Percentiles rank a stretch among this genome's conserved stretches.
phyloP scores from a whole-genome alignment of 2,797 vertebrate genomes.

The Hoplostethus mediterraneus region DNA sequence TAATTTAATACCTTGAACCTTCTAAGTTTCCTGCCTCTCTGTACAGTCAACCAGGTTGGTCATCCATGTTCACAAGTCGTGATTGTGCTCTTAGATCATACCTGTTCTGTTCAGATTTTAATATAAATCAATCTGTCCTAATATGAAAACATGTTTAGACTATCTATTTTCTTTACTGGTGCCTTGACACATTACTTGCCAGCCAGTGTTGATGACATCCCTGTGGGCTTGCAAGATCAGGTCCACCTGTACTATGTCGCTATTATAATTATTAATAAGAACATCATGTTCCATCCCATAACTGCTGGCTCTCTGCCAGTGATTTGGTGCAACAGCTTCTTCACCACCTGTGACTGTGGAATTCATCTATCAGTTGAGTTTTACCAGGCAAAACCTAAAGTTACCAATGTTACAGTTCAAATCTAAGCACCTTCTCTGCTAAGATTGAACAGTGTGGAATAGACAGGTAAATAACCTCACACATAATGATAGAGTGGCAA shows the following conservation, averaged over 20 bases:
- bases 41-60: background rate
- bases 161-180: conserved; percentile 43
- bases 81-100: conserved; percentile 25
- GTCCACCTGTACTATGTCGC: conserved; percentile 74
- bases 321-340: conserved; percentile 58
- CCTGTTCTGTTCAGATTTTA: background rate
- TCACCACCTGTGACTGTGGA: conserved; percentile 49
- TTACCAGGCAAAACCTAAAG: conserved; percentile 10
- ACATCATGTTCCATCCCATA: conserved; percentile 80
- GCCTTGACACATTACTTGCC: conserved; percentile 55
- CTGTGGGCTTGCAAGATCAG: conserved; percentile 64
- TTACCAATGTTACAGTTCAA: background rate
- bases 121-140: conserved; percentile 35
- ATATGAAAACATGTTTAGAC: background rate
- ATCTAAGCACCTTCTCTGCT: background rate
- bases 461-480: background rate
- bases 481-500: background rate
- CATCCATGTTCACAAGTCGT: background rate
- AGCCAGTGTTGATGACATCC: conserved; percentile 55
- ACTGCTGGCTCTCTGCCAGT: conserved; percentile 67
- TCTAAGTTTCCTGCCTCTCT: conserved; percentile 6
- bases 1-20: background rate
- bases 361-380: conserved; percentile 35
- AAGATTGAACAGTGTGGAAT: background rate
- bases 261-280: conserved; percentile 79